These are phyloP conservation scores for Polylopha cassiicola DNA, from an alignment of 2,888 invertebrate species.

Conservation along the genomic window DNA sequence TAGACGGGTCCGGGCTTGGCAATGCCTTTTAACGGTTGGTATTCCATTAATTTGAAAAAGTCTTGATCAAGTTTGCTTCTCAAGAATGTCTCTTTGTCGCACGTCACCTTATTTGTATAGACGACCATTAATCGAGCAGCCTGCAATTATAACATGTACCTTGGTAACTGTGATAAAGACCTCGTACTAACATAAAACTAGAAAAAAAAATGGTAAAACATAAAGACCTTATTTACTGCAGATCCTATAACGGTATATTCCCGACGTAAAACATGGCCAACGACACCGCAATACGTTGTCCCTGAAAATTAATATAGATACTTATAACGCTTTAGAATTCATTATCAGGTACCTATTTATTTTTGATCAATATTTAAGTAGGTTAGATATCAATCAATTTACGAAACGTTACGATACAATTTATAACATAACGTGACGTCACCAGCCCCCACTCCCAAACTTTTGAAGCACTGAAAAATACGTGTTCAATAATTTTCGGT, in stretches of 20 bases:
- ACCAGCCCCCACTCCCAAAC: too few species aligned
- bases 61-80: slow-evolving; percentile 79
- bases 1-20: slow-evolving; percentile 80
- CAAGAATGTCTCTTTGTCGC: slow-evolving; percentile 81
- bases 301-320: slow-evolving; percentile 47
- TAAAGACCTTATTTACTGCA: slow-evolving; percentile 80
- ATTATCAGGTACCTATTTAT: too few species aligned
- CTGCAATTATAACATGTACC: slow-evolving; percentile 32
- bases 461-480: too few species aligned
- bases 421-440: too few species aligned
- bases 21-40: slow-evolving; percentile 78
- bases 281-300: slow-evolving; percentile 84
- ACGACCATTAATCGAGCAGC: slow-evolving; percentile 82
- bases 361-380: too few species aligned
- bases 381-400: too few species aligned
- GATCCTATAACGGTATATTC: slow-evolving; percentile 86
- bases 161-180: too few species aligned
- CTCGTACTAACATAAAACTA: too few species aligned
- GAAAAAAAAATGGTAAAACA: not conserved
- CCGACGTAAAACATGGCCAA: slow-evolving; percentile 82
- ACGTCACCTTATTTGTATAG: slow-evolving; percentile 77
- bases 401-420: too few species aligned
- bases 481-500: too few species aligned
- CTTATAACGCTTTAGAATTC: not conserved
- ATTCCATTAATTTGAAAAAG: slow-evolving; percentile 76